phyloP scores from a whole-genome alignment of 2,888 invertebrate genomes.

The Pseudococcus longispinus region DNA sequence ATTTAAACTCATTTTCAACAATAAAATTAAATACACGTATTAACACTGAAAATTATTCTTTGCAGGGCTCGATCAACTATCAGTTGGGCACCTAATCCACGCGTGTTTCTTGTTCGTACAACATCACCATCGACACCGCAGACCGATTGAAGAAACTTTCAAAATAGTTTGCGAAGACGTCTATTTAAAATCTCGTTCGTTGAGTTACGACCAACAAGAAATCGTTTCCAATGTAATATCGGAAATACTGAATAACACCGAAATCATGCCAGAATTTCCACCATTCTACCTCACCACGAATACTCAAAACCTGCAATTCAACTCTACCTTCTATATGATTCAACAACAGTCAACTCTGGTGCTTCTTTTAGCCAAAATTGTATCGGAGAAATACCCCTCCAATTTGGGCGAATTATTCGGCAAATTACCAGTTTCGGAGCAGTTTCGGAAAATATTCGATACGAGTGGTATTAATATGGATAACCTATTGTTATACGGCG shows the following conservation, averaged over 20 bases:
- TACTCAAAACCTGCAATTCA: constrained; percentile 21
- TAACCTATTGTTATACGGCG: constrained; percentile 36
- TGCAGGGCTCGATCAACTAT: constrained; percentile 44
- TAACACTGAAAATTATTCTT: neutral
- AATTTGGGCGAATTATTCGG: constrained; percentile 26
- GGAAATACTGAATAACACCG: neutral
- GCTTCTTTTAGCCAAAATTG: neutral
- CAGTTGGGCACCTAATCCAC: constrained; percentile 41
- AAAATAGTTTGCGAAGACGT: constrained; percentile 71
- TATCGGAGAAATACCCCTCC: neutral
- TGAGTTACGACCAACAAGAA: constrained; percentile 52
- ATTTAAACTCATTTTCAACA: neutral
- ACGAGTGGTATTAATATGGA: neutral
- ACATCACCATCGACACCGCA: constrained; percentile 41
- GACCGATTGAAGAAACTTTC: constrained; percentile 64
- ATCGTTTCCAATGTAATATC: neutral
- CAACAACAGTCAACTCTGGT: neutral
- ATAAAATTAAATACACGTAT: neutral
- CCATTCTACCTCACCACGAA: constrained; percentile 12
- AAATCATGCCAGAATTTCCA: neutral
- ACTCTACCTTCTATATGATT: neutral
- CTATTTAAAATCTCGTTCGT: constrained; percentile 69
- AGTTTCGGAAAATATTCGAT: constrained; percentile 9
- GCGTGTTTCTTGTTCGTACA: constrained; percentile 48
- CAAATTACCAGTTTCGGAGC: constrained; percentile 10